Conservation (phyloP, 2,797 vertebrate genomes). For the Eleutherodactylus coqui region DNA sequence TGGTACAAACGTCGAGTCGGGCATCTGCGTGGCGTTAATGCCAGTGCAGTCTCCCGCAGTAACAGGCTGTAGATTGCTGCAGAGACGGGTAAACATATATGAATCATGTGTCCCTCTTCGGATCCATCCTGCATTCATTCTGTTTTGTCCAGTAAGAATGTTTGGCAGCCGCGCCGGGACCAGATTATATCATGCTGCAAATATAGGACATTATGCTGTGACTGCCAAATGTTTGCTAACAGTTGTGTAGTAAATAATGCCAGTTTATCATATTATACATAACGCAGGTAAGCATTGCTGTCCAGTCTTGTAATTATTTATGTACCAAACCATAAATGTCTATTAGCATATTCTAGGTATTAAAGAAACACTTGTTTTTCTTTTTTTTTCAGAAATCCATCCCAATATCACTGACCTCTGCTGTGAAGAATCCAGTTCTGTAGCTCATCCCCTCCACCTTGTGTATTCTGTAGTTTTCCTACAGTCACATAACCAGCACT, state of each 20-base stretch:
- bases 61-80: constrained; percentile 7
- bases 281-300: not conserved
- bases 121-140: constrained; percentile 4
- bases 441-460: no score
- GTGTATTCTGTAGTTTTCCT: no score
- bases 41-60: constrained; percentile 20
- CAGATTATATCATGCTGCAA: not conserved
- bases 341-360: no score
- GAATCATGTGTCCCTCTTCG: not conserved
- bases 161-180: not conserved
- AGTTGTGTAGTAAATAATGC: not conserved
- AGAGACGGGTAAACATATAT: constrained; percentile 44
- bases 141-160: not conserved
- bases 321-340: not conserved
- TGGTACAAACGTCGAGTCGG: constrained; percentile 31
- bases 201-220: not conserved
- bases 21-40: constrained; percentile 19
- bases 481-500: no score
- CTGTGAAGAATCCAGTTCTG: no score
- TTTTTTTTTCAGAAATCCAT: no score
- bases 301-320: not conserved
- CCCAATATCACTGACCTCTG: no score
- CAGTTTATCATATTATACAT: not conserved
- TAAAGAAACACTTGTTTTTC: no score
- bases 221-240: not conserved